Evolutionary conservation across 2,797 vertebrate species (phyloP).

Genomic region (Gymnopithys bicolor): DNA sequence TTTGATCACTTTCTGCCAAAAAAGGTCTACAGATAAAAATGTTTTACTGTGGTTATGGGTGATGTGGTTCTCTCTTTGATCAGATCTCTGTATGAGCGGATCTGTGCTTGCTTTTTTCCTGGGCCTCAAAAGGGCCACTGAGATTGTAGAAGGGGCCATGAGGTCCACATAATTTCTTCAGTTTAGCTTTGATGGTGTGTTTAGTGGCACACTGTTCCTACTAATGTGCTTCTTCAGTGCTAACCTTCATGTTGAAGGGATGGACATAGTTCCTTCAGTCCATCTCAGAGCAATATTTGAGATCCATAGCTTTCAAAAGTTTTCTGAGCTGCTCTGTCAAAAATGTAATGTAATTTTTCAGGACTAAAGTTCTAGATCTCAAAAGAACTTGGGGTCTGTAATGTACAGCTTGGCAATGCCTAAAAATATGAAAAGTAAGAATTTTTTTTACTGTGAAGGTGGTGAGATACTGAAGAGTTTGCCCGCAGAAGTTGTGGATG

Average conservation of each 20-base stretch:
- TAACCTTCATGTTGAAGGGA: neutral
- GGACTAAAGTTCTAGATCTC: neutral
- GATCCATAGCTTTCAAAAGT: neutral
- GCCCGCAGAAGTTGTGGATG: neutral
- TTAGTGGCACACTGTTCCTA: neutral
- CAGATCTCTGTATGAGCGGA: accelerated
- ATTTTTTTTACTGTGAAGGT: neutral
- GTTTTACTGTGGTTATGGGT: neutral
- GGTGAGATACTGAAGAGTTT: neutral
- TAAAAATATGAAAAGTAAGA: neutral
- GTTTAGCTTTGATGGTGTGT: neutral
- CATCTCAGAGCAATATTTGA: neutral
- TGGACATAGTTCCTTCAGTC: neutral
- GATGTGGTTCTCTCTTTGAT: neutral
- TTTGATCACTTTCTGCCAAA: neutral
- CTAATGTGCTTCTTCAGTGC: neutral
- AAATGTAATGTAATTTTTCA: neutral
- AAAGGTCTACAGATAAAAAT: neutral
- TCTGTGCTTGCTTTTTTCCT: neutral
- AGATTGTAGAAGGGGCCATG: neutral
- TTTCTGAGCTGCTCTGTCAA: neutral
- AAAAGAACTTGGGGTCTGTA: neutral
- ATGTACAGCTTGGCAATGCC: neutral
- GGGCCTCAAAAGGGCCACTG: neutral
- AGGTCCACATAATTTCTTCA: neutral